These are phyloP conservation scores for Nephrotoma flavescens DNA, from an alignment of 2,888 invertebrate species.

Conservation along the genomic window DNA sequence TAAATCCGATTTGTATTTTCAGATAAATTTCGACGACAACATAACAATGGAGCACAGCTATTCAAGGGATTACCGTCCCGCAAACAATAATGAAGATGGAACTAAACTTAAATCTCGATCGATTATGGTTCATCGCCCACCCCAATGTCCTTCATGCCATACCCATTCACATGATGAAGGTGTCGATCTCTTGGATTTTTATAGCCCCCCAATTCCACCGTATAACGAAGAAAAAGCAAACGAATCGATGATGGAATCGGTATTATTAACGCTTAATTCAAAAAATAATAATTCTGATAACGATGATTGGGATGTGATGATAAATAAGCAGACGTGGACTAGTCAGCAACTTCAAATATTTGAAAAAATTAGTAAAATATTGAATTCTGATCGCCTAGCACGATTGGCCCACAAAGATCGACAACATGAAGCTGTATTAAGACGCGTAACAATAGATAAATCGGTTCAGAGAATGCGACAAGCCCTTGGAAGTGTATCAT, in stretches of 20 bases:
- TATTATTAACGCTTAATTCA: constrained; percentile 44
- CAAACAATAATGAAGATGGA: constrained; percentile 20
- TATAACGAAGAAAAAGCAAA: constrained; percentile 45
- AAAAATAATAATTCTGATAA: constrained; percentile 37
- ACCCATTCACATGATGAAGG: constrained; percentile 26
- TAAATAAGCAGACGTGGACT: constrained; percentile 48
- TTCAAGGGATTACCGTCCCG: constrained; percentile 42
- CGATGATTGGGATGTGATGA: constrained; percentile 53
- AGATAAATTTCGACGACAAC: constrained; percentile 27
- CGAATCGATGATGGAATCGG: constrained; percentile 56
- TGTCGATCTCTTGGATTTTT: constrained; percentile 34
- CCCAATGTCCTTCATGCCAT: constrained; percentile 30
- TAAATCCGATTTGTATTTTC: constrained; percentile 10
- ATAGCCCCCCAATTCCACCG: constrained; percentile 32
- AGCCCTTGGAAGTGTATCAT: constrained; percentile 51
- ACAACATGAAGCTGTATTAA: constrained; percentile 49
- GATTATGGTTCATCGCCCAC: constrained; percentile 26
- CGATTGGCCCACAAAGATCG: constrained; percentile 44
- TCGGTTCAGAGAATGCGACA: constrained; percentile 50
- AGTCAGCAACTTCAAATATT: constrained; percentile 48
- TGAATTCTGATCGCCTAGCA: constrained; percentile 49
- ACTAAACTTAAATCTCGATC: constrained; percentile 26
- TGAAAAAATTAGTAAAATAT: constrained; percentile 44
- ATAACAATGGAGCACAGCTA: constrained; percentile 57
- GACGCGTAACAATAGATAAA: constrained; percentile 54